A percentile compares a stretch with the other conserved stretches of the same genome.
Evolutionary conservation across 2,888 invertebrate species (phyloP).

Genomic region (Strigamia maritima): DNA sequence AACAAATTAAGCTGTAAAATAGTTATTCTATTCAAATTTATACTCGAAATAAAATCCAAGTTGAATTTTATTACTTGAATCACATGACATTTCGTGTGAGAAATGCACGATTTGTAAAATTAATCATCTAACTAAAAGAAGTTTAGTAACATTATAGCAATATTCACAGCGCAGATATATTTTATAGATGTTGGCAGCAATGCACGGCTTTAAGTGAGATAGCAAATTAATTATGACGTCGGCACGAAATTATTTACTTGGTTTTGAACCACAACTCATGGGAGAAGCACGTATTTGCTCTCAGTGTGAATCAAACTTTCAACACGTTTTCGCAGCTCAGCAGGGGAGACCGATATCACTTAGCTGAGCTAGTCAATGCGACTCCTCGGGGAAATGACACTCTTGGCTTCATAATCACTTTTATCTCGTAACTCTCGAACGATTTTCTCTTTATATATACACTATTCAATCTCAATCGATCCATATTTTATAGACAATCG

Average conservation of each 20-base stretch:
- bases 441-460: not conserved
- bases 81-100: too few species aligned
- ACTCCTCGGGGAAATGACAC: slow-evolving; percentile 6
- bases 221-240: slow-evolving; percentile 13
- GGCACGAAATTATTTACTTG: not conserved
- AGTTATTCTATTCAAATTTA: too few species aligned
- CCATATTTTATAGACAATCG: not conserved
- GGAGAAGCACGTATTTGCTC: slow-evolving; percentile 14
- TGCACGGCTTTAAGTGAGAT: not conserved
- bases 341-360: slow-evolving; percentile 23
- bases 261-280: not conserved
- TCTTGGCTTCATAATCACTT: slow-evolving; percentile 23
- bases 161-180: not conserved
- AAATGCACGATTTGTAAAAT: too few species aligned
- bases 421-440: not conserved
- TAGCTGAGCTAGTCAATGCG: not conserved
- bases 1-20: too few species aligned
- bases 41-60: too few species aligned
- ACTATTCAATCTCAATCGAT: not conserved
- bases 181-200: not conserved
- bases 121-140: too few species aligned
- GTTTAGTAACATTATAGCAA: too few species aligned
- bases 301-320: slow-evolving; percentile 20
- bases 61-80: too few species aligned
- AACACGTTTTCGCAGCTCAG: slow-evolving; percentile 16